Percentiles rank a stretch among this genome's conserved stretches.
These are phyloP conservation scores for Oasisia sp. DNA, from an alignment of 2,888 invertebrate genomes.

Conservation along the genomic window DNA sequence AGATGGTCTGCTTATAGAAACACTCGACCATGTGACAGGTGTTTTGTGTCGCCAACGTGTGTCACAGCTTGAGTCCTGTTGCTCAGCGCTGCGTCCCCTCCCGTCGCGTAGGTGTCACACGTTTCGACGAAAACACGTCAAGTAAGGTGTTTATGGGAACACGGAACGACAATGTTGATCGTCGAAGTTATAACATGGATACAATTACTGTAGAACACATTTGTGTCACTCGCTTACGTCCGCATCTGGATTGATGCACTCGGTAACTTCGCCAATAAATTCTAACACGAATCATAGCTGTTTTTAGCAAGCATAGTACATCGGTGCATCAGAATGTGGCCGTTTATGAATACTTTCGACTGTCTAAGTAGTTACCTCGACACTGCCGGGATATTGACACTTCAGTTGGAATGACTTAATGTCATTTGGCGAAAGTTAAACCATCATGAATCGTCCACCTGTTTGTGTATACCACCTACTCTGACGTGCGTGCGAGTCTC, in stretches of 20 bases:
- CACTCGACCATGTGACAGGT: conserved; percentile 10
- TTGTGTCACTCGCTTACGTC: neutral
- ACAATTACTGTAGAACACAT: neutral
- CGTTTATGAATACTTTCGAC: neutral
- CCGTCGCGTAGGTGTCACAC: neutral
- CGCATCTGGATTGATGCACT: neutral
- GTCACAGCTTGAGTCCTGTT: neutral
- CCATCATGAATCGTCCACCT: neutral
- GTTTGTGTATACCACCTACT: neutral
- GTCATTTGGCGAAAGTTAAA: neutral
- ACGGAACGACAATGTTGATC: neutral
- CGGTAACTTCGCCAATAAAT: neutral
- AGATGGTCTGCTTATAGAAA: neutral
- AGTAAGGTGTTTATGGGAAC: neutral
- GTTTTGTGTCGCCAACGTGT: neutral
- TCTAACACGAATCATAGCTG: neutral
- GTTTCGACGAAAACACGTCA: conserved; percentile 7
- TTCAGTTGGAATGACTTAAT: neutral
- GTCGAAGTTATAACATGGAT: neutral
- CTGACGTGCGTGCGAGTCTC: neutral
- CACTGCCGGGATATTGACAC: neutral
- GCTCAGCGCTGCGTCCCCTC: neutral
- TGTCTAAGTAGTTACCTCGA: neutral
- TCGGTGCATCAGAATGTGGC: no score
- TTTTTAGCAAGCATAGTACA: no score